A percentile compares a stretch with the other conserved stretches of the same genome.
phyloP scores from a whole-genome alignment of 2,797 vertebrate species.

The Sebastes hopkinsi region DNA sequence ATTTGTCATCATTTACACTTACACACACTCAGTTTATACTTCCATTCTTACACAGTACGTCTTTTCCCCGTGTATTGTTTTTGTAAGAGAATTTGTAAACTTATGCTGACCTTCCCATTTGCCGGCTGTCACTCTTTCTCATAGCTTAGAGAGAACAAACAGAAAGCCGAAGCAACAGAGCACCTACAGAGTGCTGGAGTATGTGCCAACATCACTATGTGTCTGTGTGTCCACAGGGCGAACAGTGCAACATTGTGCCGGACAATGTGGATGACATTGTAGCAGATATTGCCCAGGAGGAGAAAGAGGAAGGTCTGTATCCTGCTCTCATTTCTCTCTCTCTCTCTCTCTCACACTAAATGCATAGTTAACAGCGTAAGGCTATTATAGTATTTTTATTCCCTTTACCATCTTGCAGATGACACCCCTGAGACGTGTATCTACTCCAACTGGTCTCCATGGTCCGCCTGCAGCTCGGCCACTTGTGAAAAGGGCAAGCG shows the following conservation, averaged over 20 bases:
- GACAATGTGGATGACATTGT: conserved; percentile 99
- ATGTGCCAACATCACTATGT: conserved; percentile 5
- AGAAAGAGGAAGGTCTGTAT: conserved; percentile 95
- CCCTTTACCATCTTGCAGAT: conserved; percentile 78
- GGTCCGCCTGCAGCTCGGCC: conserved; percentile 98
- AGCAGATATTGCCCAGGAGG: conserved; percentile 95
- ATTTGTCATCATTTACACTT: not conserved
- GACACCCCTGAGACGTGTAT: conserved; percentile 99
- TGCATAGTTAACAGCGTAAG: not conserved
- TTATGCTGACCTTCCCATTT: not conserved
- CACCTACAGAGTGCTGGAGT: not conserved
- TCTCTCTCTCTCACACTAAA: not conserved
- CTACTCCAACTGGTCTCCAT: conserved; percentile 99
- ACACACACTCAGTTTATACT: not conserved
- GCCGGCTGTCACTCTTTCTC: not conserved
- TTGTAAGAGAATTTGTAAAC: not conserved
- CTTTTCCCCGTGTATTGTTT: not conserved
- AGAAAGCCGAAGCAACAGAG: not conserved
- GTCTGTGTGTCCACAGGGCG: conserved; percentile 85
- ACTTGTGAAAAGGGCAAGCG: conserved; percentile 98
- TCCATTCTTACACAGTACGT: not conserved
- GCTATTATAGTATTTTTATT: not conserved
- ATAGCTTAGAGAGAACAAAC: not conserved
- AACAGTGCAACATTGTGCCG: conserved; percentile 97
- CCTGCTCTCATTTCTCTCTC: not conserved